A percentile compares a stretch with the other conserved stretches of the same genome.
Evolutionary conservation across 2,113 vertebrate species (phyloP).

Genomic region (Corythornis cristatus): DNA sequence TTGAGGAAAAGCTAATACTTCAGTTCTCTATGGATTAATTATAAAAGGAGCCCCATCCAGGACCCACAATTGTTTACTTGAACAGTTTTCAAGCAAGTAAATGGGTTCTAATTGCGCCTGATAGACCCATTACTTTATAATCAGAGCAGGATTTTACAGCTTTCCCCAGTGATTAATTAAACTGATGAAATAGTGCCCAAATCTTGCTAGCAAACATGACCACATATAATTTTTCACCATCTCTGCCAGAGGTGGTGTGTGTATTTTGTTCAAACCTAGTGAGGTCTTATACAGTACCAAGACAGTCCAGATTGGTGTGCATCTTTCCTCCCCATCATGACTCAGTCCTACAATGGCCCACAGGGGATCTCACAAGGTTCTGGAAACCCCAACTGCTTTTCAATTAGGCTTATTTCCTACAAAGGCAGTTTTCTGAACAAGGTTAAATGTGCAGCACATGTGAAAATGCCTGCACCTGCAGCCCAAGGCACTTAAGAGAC

Average conservation of each 20-base stretch:
- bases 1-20: slow-evolving; percentile 40
- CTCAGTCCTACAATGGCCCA: not conserved
- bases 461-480: slow-evolving; percentile 50
- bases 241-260: slow-evolving; percentile 22
- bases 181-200: slow-evolving; percentile 71
- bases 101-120: slow-evolving; percentile 88
- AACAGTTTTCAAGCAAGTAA: slow-evolving; percentile 80
- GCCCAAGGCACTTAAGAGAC: slow-evolving; percentile 42
- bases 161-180: slow-evolving; percentile 89
- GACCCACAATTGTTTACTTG: slow-evolving; percentile 87
- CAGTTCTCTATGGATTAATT: slow-evolving; percentile 82
- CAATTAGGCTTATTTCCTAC: slow-evolving; percentile 16
- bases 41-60: slow-evolving; percentile 70
- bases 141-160: slow-evolving; percentile 71
- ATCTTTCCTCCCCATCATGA: not conserved
- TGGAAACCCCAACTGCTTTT: slow-evolving; percentile 28
- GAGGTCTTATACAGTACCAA: slow-evolving; percentile 33
- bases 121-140: slow-evolving; percentile 85
- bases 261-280: slow-evolving; percentile 8
- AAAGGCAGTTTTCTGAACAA: slow-evolving; percentile 66
- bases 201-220: slow-evolving; percentile 63
- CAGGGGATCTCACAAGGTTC: not conserved
- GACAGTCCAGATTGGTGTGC: slow-evolving; percentile 20
- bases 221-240: slow-evolving; percentile 50
- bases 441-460: slow-evolving; percentile 56